phyloP scores from a whole-genome alignment of 2,113 vertebrate species.

The Psophia crepitans region DNA sequence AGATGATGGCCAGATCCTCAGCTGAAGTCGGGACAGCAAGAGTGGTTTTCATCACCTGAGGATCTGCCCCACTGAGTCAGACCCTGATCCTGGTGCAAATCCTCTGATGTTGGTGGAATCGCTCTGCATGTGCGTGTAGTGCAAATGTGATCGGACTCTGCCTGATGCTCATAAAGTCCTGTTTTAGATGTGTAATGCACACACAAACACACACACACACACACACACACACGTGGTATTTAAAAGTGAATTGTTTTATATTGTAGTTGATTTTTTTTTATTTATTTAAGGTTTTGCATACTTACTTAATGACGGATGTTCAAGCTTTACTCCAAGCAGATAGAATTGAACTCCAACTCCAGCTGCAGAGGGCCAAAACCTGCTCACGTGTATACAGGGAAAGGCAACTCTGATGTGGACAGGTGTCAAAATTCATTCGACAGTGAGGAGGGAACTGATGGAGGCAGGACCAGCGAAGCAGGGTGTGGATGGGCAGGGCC shows the following conservation, averaged over 20 bases:
- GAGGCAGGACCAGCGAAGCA: not conserved
- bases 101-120: not conserved
- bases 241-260: constrained; percentile 12
- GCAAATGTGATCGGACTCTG: constrained; percentile 4
- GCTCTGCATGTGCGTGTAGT: not conserved
- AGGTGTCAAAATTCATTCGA: not conserved
- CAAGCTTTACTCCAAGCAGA: constrained; percentile 1
- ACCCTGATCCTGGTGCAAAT: not conserved
- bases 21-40: not conserved
- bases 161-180: not conserved
- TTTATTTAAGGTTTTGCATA: constrained; percentile 35
- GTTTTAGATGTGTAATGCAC: not conserved
- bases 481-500: not conserved
- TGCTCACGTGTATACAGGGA: not conserved
- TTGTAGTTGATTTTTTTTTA: constrained; percentile 39
- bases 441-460: not conserved
- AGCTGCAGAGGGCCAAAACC: not conserved
- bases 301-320: not conserved
- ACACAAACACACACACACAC: not conserved
- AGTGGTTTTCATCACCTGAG: not conserved
- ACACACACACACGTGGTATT: not conserved
- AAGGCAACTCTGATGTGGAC: not conserved
- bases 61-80: not conserved
- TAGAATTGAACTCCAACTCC: not conserved
- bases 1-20: constrained; percentile 17